These are phyloP conservation scores for Pseudanteris insignis DNA, from an alignment of 2,888 invertebrate species.

Conservation along the genomic window DNA sequence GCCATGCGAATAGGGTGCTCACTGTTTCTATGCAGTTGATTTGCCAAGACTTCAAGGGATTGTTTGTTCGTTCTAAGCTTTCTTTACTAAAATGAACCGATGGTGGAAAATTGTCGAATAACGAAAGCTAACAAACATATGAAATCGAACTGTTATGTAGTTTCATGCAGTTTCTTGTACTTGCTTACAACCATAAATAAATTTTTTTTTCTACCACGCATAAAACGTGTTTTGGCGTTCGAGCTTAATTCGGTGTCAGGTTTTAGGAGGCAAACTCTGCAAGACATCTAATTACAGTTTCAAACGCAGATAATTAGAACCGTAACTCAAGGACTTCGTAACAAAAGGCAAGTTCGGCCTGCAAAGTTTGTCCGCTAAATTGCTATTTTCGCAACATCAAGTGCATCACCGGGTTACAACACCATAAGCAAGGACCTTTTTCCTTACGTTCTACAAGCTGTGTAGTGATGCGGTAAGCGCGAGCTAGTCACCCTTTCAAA, in stretches of 20 bases:
- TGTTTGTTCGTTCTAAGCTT: conserved; percentile 54
- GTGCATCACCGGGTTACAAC: conserved; percentile 19
- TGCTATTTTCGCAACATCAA: conserved; percentile 37
- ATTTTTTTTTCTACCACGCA: conserved; percentile 1
- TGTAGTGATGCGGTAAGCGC: conserved; percentile 8
- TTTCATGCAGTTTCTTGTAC: no score
- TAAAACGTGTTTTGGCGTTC: conserved; percentile 19
- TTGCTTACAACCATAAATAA: no score
- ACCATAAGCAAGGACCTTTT: conserved; percentile 21
- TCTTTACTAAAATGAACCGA: conserved; percentile 41
- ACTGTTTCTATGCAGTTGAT: conserved; percentile 56
- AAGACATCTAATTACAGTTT: conserved; percentile 45
- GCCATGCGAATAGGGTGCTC: no score
- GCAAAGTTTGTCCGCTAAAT: conserved; percentile 39
- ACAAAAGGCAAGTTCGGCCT: conserved; percentile 38
- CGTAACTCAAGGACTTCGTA: conserved; percentile 40
- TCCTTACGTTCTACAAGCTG: neutral
- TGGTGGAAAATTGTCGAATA: conserved; percentile 38
- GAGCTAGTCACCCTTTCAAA: conserved; percentile 9
- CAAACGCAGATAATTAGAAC: conserved; percentile 44
- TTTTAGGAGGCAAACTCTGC: conserved; percentile 31
- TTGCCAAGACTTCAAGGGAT: conserved; percentile 59
- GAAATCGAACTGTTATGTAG: conserved; percentile 52
- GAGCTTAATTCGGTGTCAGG: conserved; percentile 20
- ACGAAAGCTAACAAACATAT: conserved; percentile 37